A percentile compares a stretch with the other conserved stretches of the same genome.
Evolutionary conservation across 2,797 vertebrate genomes (phyloP).

Genomic region (Onychomys torridus): DNA sequence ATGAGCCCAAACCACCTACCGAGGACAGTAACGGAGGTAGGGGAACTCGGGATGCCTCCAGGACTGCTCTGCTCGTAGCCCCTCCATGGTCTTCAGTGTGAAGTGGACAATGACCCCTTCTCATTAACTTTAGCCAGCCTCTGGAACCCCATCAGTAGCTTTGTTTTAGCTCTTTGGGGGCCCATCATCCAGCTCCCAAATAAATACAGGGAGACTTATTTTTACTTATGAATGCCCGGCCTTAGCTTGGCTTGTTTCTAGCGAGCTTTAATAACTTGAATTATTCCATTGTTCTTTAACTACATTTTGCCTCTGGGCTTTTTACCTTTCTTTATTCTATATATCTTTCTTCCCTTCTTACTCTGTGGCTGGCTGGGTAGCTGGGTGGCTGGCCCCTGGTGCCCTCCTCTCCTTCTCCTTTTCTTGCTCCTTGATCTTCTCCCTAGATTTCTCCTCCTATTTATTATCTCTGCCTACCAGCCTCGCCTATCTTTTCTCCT

Average conservation of each 20-base stretch:
- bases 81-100: background rate
- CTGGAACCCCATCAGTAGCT: background rate
- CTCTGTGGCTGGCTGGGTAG: too few species aligned
- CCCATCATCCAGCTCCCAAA: background rate
- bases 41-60: background rate
- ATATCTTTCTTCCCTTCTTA: background rate
- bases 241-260: background rate
- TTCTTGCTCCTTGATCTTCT: background rate
- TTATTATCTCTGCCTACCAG: background rate
- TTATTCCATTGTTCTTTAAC: background rate
- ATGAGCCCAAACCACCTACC: background rate
- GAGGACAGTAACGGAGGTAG: background rate
- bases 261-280: background rate
- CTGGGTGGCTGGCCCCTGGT: too few species aligned
- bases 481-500: background rate
- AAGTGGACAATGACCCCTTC: too few species aligned
- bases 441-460: background rate
- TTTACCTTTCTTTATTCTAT: background rate
- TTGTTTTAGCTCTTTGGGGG: background rate
- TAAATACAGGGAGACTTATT: background rate
- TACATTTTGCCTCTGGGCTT: background rate
- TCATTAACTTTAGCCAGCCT: background rate
- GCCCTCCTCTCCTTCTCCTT: background rate
- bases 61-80: background rate
- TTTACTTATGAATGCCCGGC: background rate